Base-by-base conservation (phyloP, 2,888 invertebrate genomes). In the Syrphus vitripennis region DNA sequence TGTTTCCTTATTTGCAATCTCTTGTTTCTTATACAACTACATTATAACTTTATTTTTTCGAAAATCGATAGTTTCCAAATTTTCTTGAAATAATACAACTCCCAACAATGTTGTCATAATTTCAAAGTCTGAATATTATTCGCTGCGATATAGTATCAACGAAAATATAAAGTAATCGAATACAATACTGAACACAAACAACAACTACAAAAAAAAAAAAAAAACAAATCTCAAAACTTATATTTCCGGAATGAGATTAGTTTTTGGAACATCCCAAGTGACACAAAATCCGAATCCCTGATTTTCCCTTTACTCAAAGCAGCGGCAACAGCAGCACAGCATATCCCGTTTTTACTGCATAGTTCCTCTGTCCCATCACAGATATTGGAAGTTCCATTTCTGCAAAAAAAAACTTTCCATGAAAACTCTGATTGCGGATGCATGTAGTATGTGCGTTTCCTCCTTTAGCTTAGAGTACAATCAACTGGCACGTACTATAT, bases 401-500 rank as follows among this genome's bases (percentile, higher is more conserved):
- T 59, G 31, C 6, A 80, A 76, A n/a, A n/a, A n/a, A n/a, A n/a
- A 80, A 50, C 65, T 84, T 76, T 31, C 42, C 34, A 76, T 24
- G 80, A 71, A 37, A 80, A 67, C 45, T 71, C 83, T 84, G 80
- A 72, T 80, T 80, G 76, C 67, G 53, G 53, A 76, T 80, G 40
- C 80, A 80, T 59, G 63, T 74, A 65, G 59, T 69, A 70, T 80
- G 65, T 84, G 80, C 75, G 65, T 70, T 76, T 31, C 21, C 50
- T 42, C 48, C 50, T 42, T 65, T 12, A 34, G 29, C 42, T 42
- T 45, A 48, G 29, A 50, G 69, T 29, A 69, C 37, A 70, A 65
- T 65, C 75, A 50, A 80, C 69, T 65, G 63, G 69, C 83, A 84
- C 83, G 83, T 84, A 76, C 75, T 80, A 42, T 53, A 84, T 80